Evolutionary conservation across 2,797 vertebrate genomes (phyloP).

Genomic region (Alcedo atthis): DNA sequence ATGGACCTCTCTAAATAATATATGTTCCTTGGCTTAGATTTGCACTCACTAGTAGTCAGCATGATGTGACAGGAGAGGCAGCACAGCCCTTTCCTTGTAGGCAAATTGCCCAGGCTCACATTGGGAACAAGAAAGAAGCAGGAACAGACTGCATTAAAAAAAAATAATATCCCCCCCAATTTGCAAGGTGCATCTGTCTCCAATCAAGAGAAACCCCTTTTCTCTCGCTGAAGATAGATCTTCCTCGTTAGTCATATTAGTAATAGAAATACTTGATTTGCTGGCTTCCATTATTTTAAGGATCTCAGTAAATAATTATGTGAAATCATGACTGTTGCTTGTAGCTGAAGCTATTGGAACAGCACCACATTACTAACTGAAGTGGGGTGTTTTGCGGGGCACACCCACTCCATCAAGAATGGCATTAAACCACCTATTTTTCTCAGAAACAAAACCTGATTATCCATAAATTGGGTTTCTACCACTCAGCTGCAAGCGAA

Average conservation of each 20-base stretch:
- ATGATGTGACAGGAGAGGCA: neutral
- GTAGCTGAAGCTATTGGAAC: neutral
- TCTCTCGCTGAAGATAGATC: neutral
- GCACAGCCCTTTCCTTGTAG: neutral
- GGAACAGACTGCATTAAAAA: neutral
- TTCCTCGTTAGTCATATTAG: neutral
- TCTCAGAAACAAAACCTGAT: neutral
- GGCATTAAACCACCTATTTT: neutral
- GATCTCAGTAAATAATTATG: neutral
- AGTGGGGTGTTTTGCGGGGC: neutral
- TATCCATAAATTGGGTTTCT: neutral
- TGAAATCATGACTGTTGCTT: neutral
- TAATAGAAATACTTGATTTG: neutral
- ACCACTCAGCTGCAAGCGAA: neutral
- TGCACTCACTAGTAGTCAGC: neutral
- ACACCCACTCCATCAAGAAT: neutral
- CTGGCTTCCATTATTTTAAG: neutral
- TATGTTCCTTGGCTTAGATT: neutral
- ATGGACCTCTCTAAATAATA: constrained; percentile 14
- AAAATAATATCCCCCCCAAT: neutral
- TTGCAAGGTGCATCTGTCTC: neutral
- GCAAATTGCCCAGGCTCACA: neutral
- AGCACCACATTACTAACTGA: rapidly evolving
- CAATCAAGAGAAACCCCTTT: neutral
- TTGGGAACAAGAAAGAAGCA: neutral